Base-by-base conservation (phyloP, 1,140 invertebrate species). In the Cyclargus thomasi region DNA sequence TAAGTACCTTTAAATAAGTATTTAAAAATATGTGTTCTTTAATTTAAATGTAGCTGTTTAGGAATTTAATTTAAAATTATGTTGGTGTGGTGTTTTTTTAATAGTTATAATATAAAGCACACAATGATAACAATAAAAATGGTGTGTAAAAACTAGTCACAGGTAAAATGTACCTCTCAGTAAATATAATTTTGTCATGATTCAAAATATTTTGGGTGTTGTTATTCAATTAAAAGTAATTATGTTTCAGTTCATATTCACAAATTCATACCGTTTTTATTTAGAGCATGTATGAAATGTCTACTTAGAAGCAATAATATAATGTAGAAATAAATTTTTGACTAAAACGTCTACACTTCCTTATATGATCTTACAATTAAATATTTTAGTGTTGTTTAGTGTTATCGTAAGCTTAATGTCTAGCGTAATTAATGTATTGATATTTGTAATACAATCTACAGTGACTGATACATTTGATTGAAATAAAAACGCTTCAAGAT, bases 1-100 rank as follows among this genome's bases (percentile, higher is more conserved):
- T 83, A 88, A 82, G 84, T 86, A 83, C 74, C 74, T 77, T 87
- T 57, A 23, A 16, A 55, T 66, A 83, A 86, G 85, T 88, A 84
- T 86, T 83, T 85, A 82, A 85, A 78, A 79, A 81, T 78, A 79
- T 88, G 84, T 89, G 86, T 90, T 88, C 83, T 88, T 72, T 88
- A 87, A 83, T 85, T 85, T 86, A 86, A 89, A 79, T 66, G 76
- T 90, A 85, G 86, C 65, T 35, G 53, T 72, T 83, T 84, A 87
- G 85, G 76, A 78, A 81, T 86, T 87, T 80, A 77, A 77, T 81
- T 88, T 81, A 79, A 84, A 84, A 86, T 84, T 88, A 87, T 83
- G 84, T 88, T 88, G 74, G 86, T 88, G 85, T 90, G 86, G 86
- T 88, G 82, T 88, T 88, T 90, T 84, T 85, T 71, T 76, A 79